Percentiles rank a stretch among this genome's conserved stretches.
Conservation (phyloP, 2,113 vertebrate genomes). For the Cyanoliseus patagonus region DNA sequence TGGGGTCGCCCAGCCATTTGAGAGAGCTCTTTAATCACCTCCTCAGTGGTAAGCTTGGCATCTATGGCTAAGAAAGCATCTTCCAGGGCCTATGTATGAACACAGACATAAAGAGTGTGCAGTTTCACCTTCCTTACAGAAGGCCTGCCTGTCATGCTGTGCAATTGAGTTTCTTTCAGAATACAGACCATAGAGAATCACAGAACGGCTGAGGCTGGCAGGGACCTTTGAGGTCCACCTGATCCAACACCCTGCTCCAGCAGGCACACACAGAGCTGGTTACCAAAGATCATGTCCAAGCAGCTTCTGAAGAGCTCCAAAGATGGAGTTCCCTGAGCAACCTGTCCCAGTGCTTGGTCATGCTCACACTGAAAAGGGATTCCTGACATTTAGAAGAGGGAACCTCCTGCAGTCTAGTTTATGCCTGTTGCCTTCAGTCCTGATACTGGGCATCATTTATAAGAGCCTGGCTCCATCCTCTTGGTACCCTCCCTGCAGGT, state of each 20-base stretch:
- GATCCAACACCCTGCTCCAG: background rate
- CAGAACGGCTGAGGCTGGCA: background rate
- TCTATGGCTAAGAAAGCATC: conserved; percentile 97
- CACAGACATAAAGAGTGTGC: background rate
- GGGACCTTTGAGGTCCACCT: background rate
- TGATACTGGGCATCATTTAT: background rate
- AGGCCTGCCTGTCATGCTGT: rapidly evolving
- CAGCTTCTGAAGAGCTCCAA: background rate
- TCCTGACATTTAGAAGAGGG: background rate
- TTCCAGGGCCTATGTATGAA: conserved; percentile 85
- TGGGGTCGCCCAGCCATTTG: conserved; percentile 92
- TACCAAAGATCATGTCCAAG: background rate
- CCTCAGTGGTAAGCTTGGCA: conserved; percentile 89
- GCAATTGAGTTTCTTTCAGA: background rate
- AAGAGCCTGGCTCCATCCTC: background rate
- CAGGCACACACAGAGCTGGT: background rate
- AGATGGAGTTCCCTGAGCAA: background rate
- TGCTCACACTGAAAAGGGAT: background rate
- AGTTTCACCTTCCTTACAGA: background rate
- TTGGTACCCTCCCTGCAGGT: background rate
- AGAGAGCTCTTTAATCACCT: conserved; percentile 93
- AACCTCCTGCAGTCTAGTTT: rapidly evolving
- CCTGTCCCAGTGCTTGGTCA: background rate
- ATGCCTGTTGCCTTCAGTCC: background rate
- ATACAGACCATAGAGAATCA: rapidly evolving